These are phyloP conservation scores for Drosophila helvetica DNA, from an alignment of 2,888 invertebrate species.

Conservation along the genomic window DNA sequence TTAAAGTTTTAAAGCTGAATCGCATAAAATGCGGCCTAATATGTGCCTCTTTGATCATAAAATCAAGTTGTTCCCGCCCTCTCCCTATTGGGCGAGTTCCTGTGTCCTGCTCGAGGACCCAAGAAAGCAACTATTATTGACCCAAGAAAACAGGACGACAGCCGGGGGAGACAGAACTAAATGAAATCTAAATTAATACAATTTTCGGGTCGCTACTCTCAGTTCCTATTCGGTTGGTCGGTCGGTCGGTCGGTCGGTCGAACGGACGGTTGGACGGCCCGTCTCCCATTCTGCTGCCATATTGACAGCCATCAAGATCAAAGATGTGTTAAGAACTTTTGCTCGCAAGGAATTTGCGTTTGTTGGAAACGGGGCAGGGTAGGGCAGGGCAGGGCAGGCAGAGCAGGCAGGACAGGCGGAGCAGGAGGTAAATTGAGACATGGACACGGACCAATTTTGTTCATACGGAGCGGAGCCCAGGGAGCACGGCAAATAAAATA, in stretches of 20 bases:
- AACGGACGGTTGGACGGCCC: background rate
- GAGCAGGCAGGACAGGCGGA: background rate
- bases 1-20: conserved; percentile 32
- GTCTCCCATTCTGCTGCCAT: conserved; percentile 41
- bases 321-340: conserved; percentile 61
- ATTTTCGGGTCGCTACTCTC: conserved; percentile 62
- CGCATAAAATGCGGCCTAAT: conserved; percentile 22
- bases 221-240: conserved; percentile 5
- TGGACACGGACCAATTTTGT: conserved; percentile 66
- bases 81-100: background rate
- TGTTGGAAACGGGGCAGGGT: background rate
- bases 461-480: conserved; percentile 34
- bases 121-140: conserved; percentile 35
- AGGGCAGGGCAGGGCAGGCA: background rate
- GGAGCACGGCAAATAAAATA: conserved; percentile 69
- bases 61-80: conserved; percentile 22
- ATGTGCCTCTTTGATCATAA: conserved; percentile 57
- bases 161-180: conserved; percentile 55
- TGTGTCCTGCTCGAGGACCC: conserved; percentile 11
- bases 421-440: conserved; percentile 35
- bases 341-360: conserved; percentile 59
- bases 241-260: background rate
- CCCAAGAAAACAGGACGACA: conserved; percentile 36
- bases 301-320: conserved; percentile 71
- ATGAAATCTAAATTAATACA: conserved; percentile 77